These are phyloP conservation scores for Proctacanthus coquilletti DNA, from an alignment of 1,140 invertebrate genomes.

Conservation along the genomic window DNA sequence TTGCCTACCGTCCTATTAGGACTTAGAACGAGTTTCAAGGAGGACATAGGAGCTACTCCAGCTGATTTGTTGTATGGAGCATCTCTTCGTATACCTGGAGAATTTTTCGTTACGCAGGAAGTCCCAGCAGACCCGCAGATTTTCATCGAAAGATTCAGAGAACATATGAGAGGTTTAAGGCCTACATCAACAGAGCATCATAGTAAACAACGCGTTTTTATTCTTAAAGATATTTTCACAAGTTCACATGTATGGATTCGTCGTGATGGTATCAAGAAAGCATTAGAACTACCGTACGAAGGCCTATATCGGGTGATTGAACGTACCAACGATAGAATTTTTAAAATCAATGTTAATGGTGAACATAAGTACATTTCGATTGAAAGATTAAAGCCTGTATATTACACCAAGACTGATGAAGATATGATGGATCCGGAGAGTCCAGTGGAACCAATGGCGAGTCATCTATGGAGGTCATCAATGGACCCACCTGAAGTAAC, in stretches of 20 bases:
- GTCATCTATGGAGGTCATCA: too few relatives aligned
- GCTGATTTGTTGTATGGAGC: conserved; percentile 12
- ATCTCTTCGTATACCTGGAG: conserved; percentile 18
- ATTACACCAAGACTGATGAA: too few relatives aligned
- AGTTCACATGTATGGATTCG: conserved; percentile 23
- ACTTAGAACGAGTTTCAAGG: conserved; percentile 8
- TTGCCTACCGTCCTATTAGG: conserved; percentile 16
- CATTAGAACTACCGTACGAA: conserved; percentile 26
- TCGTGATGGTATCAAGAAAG: conserved; percentile 15
- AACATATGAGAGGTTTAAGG: conserved; percentile 8
- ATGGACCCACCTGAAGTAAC: too few relatives aligned
- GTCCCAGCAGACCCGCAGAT: not conserved
- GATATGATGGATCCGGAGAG: too few relatives aligned
- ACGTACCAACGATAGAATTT: too few relatives aligned
- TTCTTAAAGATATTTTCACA: conserved; percentile 12
- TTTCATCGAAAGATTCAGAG: conserved; percentile 11
- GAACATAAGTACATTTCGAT: too few relatives aligned
- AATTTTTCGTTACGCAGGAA: conserved; percentile 16
- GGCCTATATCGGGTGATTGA: conserved; percentile 28
- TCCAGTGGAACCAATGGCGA: too few relatives aligned
- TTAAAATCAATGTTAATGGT: too few relatives aligned
- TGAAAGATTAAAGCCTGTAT: too few relatives aligned
- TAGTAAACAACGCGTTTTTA: conserved; percentile 10
- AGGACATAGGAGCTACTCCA: conserved; percentile 6
- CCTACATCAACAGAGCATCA: conserved; percentile 10